A percentile compares a stretch with the other conserved stretches of the same genome.
These are phyloP conservation scores for Amyelois transitella DNA, from an alignment of 1,140 invertebrate genomes.

Conservation along the genomic window DNA sequence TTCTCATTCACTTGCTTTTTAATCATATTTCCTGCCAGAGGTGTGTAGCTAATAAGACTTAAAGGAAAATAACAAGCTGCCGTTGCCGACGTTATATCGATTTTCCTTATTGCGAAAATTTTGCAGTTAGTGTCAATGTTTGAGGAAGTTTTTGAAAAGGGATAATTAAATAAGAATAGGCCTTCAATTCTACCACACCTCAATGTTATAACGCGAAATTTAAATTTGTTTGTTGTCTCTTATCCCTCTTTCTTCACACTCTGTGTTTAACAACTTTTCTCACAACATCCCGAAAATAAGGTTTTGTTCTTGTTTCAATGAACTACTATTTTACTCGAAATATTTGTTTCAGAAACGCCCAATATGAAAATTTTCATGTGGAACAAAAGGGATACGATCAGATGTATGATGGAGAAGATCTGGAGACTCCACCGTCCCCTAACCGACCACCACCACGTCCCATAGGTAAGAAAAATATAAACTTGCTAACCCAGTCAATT, in stretches of 20 bases:
- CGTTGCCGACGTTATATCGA: not conserved
- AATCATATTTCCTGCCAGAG: not conserved
- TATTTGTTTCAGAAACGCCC: slow-evolving; percentile 58
- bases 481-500: too few relatives aligned
- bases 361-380: slow-evolving; percentile 73
- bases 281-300: too few relatives aligned
- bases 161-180: too few relatives aligned
- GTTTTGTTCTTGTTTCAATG: too few relatives aligned
- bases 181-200: too few relatives aligned
- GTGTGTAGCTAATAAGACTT: not conserved
- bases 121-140: too few relatives aligned
- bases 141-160: too few relatives aligned
- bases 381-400: slow-evolving; percentile 72
- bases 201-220: too few relatives aligned
- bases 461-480: slow-evolving; percentile 70
- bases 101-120: too few relatives aligned
- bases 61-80: not conserved
- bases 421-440: slow-evolving; percentile 81
- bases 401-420: slow-evolving; percentile 75
- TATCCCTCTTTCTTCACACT: too few relatives aligned
- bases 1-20: not conserved
- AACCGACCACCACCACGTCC: slow-evolving; percentile 87
- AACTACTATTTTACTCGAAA: not conserved
- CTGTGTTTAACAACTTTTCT: too few relatives aligned
- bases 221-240: too few relatives aligned